Conservation (phyloP, 2,888 invertebrate species). For the Drosophila prostipennis region DNA sequence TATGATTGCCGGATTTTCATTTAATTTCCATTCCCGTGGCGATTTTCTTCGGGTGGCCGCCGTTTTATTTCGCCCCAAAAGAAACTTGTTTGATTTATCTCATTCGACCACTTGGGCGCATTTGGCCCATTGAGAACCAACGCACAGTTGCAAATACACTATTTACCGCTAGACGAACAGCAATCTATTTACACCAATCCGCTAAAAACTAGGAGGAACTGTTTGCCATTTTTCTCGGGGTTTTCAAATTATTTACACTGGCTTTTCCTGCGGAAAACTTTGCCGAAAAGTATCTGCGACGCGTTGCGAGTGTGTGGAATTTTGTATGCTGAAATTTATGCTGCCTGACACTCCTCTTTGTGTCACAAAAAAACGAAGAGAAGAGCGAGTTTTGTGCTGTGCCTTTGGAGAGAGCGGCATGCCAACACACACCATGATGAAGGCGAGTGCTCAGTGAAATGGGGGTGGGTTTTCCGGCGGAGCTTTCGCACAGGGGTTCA, state of each 20-base stretch:
- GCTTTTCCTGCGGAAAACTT: conserved; percentile 69
- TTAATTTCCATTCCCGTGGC: conserved; percentile 42
- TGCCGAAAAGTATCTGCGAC: conserved; percentile 73
- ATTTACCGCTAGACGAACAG: conserved; percentile 59
- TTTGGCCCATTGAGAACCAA: conserved; percentile 23
- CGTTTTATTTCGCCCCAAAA: conserved; percentile 28
- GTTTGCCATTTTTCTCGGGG: conserved; percentile 48
- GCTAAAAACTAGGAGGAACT: conserved; percentile 69
- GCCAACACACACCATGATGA: conserved; percentile 51
- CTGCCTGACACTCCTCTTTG: conserved; percentile 77
- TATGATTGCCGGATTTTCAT: conserved; percentile 55
- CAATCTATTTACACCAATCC: conserved; percentile 47
- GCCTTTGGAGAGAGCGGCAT: conserved; percentile 36
- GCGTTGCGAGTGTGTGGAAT: conserved; percentile 70
- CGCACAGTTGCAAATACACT: conserved; percentile 16
- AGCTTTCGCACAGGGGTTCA: conserved; percentile 50
- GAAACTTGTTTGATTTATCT: conserved; percentile 78
- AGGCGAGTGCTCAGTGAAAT: neutral
- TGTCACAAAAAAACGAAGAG: conserved; percentile 56
- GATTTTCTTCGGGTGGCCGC: conserved; percentile 20
- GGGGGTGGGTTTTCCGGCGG: conserved; percentile 59
- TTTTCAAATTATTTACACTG: conserved; percentile 63
- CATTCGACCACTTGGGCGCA: conserved; percentile 62
- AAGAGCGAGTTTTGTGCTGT: neutral
- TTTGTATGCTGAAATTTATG: conserved; percentile 78